Evolutionary conservation across 2,113 vertebrate species (phyloP).

Genomic region (Bufo gargarizans): DNA sequence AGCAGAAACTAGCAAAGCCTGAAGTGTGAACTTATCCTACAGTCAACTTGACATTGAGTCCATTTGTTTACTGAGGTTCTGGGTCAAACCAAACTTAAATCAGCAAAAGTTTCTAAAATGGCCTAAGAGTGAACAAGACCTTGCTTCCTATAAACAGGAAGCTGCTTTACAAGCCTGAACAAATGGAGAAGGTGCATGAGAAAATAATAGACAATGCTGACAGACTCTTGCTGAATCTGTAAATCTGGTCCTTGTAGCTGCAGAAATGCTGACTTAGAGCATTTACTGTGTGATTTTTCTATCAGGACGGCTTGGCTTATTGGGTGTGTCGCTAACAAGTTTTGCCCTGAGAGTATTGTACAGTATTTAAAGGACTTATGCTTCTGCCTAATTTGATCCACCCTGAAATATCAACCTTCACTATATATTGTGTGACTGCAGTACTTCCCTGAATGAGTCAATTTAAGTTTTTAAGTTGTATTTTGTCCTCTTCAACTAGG

Average conservation of each 20-base stretch:
- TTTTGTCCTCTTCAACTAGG: background rate
- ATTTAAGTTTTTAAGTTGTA: background rate
- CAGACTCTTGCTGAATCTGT: slow-evolving; percentile 30
- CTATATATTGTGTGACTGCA: slow-evolving; percentile 17
- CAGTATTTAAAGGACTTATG: background rate
- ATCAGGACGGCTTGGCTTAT: slow-evolving; percentile 44
- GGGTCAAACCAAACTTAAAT: no score
- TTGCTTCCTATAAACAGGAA: background rate
- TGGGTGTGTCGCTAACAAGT: slow-evolving; percentile 44
- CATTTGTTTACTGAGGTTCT: no score
- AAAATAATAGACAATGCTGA: slow-evolving; percentile 9
- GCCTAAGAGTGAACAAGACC: background rate
- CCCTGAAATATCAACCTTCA: slow-evolving; percentile 19
- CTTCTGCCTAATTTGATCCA: slow-evolving; percentile 8
- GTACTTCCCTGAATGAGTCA: background rate
- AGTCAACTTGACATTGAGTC: no score
- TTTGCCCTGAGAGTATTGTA: slow-evolving; percentile 44
- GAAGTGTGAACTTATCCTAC: no score
- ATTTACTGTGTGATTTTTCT: slow-evolving; percentile 44
- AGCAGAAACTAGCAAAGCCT: no score
- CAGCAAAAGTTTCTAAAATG: no score
- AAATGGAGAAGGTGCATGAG: slow-evolving; percentile 30
- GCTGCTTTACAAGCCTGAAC: background rate
- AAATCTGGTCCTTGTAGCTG: slow-evolving; percentile 10
- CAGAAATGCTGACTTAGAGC: slow-evolving; percentile 49